Percentiles rank a stretch among this genome's conserved stretches.
Evolutionary conservation across 1,140 invertebrate species (phyloP).

Genomic region (Onthophagus taurus): DNA sequence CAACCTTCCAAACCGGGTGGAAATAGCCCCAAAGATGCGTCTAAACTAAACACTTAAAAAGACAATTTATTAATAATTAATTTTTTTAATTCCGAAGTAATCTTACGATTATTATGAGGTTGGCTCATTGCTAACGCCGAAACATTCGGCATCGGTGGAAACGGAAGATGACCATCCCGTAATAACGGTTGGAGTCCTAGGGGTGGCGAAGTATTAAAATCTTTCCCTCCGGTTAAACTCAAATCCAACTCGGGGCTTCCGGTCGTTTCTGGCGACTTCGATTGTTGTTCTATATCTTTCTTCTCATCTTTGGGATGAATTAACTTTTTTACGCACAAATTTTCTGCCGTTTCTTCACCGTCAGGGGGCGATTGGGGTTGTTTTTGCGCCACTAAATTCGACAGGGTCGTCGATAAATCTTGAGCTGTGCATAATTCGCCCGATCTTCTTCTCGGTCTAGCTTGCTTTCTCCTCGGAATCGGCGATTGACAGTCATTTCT

Average conservation of each 20-base stretch:
- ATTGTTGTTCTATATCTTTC: slow-evolving; percentile 17
- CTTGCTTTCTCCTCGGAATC: slow-evolving; percentile 67
- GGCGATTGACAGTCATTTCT: slow-evolving; percentile 52
- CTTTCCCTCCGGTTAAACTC: slow-evolving; percentile 32
- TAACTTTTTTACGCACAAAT: slow-evolving; percentile 43
- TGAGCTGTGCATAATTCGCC: slow-evolving; percentile 59
- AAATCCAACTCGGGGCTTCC: slow-evolving; percentile 41
- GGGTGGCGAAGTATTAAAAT: slow-evolving; percentile 41
- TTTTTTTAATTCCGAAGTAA: background rate
- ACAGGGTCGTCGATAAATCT: slow-evolving; percentile 42
- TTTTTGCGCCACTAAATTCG: too few species aligned
- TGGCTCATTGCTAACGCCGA: slow-evolving; percentile 66
- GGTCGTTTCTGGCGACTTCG: slow-evolving; percentile 34
- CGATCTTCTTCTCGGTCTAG: slow-evolving; percentile 66
- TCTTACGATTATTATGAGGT: slow-evolving; percentile 59
- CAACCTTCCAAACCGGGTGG: slow-evolving; percentile 61
- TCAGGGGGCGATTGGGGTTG: slow-evolving; percentile 27
- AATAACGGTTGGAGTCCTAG: slow-evolving; percentile 41
- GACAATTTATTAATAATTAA: too few species aligned
- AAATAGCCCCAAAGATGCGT: slow-evolving; percentile 59
- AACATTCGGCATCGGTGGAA: slow-evolving; percentile 57
- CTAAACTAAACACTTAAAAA: slow-evolving; percentile 62
- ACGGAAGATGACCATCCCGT: slow-evolving; percentile 45
- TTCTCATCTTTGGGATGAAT: slow-evolving; percentile 19
- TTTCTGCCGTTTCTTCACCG: slow-evolving; percentile 37